A percentile compares a stretch with the other conserved stretches of the same genome.
Conservation (phyloP, 2,888 invertebrate genomes). For the Calameuta filiformis region DNA sequence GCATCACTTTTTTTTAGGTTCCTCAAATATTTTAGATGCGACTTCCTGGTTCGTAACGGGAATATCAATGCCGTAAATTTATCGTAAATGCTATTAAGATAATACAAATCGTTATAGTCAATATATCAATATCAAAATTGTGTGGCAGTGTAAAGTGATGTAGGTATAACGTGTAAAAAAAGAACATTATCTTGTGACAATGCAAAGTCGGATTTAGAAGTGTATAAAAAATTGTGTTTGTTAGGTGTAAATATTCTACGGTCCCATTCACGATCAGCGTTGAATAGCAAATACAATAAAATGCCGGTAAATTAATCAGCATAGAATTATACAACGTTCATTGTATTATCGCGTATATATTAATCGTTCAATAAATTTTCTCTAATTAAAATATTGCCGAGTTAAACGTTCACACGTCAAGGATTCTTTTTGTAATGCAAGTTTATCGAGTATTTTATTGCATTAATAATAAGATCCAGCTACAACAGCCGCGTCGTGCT, state of each 20-base stretch:
- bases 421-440: not conserved
- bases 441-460: not conserved
- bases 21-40: not conserved
- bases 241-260: not conserved
- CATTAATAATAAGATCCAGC: not conserved
- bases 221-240: not conserved
- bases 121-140: not conserved
- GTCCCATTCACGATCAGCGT: not conserved
- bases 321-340: not conserved
- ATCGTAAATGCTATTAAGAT: constrained; percentile 12
- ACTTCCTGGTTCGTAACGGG: not conserved
- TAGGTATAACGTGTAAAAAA: not conserved
- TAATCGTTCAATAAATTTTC: not conserved
- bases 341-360: not conserved
- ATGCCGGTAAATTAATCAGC: not conserved
- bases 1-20: not conserved
- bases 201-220: not conserved
- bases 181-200: not conserved
- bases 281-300: not conserved
- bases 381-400: not conserved
- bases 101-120: not conserved
- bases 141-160: not conserved
- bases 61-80: constrained; percentile 10
- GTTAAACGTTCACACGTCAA: not conserved
- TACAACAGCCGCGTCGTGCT: not conserved